phyloP scores from a whole-genome alignment of 2,113 vertebrate genomes.

The Psephotus haematonotus region DNA sequence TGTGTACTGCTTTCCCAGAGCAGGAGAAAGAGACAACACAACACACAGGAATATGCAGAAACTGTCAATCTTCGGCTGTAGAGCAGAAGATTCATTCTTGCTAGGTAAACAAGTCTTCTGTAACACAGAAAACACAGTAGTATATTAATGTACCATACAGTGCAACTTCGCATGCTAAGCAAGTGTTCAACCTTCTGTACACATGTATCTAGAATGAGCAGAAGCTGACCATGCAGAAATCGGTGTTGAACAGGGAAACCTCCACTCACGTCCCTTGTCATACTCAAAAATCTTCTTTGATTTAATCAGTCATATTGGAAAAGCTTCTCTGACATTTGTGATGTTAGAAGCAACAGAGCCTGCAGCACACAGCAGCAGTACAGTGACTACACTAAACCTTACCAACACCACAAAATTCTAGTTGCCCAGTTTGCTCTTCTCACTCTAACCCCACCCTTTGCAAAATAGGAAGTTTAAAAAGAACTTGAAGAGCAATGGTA shows the following conservation, averaged over 20 bases:
- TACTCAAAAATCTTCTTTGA: neutral
- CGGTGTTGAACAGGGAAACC: neutral
- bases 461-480: neutral
- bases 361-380: neutral
- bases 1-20: conserved; percentile 15
- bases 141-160: neutral
- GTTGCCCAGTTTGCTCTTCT: neutral
- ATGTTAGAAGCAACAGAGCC: neutral
- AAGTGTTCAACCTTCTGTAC: neutral
- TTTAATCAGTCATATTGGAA: neutral
- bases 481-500: neutral
- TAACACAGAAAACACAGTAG: neutral
- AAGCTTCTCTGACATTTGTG: neutral
- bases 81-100: neutral
- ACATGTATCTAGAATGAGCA: neutral
- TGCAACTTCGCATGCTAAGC: neutral
- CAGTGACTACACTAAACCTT: neutral
- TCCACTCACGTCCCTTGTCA: neutral
- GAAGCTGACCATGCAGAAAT: neutral
- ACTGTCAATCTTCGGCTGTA: neutral
- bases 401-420: neutral
- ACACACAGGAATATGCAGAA: neutral
- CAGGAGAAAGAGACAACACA: neutral
- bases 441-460: neutral
- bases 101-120: neutral